A percentile compares a stretch with the other conserved stretches of the same genome.
Conservation (phyloP, 2,888 invertebrate species). For the Tanypteryx hageni region DNA sequence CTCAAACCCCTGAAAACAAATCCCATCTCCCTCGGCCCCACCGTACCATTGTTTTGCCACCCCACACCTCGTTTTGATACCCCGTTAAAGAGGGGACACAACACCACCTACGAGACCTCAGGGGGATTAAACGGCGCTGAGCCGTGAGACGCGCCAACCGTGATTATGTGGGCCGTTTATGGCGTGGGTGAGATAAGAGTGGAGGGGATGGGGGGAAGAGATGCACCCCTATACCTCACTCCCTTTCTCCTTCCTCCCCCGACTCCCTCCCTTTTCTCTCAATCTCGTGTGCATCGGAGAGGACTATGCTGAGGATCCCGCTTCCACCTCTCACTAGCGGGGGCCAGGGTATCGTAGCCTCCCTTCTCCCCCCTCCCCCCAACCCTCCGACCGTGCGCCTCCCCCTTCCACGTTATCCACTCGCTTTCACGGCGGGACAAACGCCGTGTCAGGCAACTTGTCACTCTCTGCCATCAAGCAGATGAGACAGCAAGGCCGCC, state of each 20-base stretch:
- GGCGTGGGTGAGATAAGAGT: neutral
- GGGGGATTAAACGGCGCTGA: neutral
- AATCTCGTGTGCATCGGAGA: too few relatives aligned
- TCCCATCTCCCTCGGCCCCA: too few relatives aligned
- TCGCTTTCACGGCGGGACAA: slow-evolving; percentile 14
- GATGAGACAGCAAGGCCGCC: slow-evolving; percentile 31
- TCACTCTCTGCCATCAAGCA: slow-evolving; percentile 22
- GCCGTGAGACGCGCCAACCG: neutral
- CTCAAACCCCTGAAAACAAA: too few relatives aligned
- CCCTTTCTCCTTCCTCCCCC: neutral
- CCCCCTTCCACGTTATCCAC: neutral
- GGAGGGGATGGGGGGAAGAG: neutral
- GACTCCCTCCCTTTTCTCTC: too few relatives aligned
- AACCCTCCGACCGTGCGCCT: neutral
- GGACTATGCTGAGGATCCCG: too few relatives aligned
- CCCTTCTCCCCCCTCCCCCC: neutral
- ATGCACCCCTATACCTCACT: neutral
- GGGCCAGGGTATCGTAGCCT: too few relatives aligned
- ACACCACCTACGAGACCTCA: slow-evolving; percentile 15
- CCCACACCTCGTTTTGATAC: neutral
- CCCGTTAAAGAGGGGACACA: neutral
- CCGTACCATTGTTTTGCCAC: neutral
- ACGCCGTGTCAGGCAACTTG: slow-evolving; percentile 17
- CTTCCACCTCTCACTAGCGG: too few relatives aligned
- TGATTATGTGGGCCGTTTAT: neutral